These are phyloP conservation scores for Drosophila glabriapex DNA, from an alignment of 2,888 invertebrate genomes.

Conservation along the genomic window DNA sequence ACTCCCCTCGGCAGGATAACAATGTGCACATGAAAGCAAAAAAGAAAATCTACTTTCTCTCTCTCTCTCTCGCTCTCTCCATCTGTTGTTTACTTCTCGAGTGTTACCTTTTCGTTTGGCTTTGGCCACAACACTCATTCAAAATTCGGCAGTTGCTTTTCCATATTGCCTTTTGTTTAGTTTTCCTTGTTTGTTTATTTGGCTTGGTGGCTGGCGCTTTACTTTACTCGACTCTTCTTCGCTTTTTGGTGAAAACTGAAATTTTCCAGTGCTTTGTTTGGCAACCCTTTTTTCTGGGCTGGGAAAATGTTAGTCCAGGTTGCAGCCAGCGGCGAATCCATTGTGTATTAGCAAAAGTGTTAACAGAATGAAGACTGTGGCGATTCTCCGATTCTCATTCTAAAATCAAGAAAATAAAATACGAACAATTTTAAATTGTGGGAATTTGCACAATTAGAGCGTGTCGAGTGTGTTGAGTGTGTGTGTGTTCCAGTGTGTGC, in stretches of 20 bases:
- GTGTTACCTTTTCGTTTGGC: constrained; percentile 17
- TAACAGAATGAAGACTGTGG: constrained; percentile 45
- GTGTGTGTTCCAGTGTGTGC: constrained; percentile 2
- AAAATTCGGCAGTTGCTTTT: constrained; percentile 43
- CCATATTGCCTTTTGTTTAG: constrained; percentile 34
- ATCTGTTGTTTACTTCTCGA: not conserved
- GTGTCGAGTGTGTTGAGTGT: constrained; percentile 42
- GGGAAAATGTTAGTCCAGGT: constrained; percentile 56
- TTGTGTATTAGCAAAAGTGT: constrained; percentile 42
- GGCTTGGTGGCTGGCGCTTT: constrained; percentile 61
- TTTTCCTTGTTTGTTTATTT: constrained; percentile 68
- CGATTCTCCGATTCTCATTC: constrained; percentile 36
- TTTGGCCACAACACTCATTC: constrained; percentile 24
- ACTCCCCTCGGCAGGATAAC: constrained; percentile 32
- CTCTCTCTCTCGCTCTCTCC: not conserved
- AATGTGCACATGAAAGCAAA: constrained; percentile 33
- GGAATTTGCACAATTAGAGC: constrained; percentile 76
- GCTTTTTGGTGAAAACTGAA: constrained; percentile 53
- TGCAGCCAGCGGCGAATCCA: constrained; percentile 12
- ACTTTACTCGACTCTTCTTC: constrained; percentile 6
- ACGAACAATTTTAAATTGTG: constrained; percentile 53
- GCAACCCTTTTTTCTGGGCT: constrained; percentile 64
- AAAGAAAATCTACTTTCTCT: constrained; percentile 9
- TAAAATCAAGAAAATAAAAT: constrained; percentile 13
- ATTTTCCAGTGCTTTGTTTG: constrained; percentile 63